phyloP scores from a whole-genome alignment of 1,140 invertebrate genomes.

The Frieseomelitta varia region DNA sequence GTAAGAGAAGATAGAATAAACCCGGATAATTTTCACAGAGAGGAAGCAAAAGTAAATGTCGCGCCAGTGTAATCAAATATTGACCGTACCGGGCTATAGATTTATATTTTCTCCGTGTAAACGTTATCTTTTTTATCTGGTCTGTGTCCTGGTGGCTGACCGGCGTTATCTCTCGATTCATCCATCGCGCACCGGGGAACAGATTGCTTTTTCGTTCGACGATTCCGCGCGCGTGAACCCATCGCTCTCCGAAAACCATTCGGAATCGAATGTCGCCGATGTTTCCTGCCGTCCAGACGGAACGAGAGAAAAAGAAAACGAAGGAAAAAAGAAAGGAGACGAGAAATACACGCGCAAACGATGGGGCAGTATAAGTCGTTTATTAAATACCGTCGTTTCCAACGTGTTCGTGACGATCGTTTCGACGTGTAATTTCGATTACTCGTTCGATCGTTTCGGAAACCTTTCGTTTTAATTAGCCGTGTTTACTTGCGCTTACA shows the following conservation, averaged over 20 bases:
- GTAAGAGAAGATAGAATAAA: background rate
- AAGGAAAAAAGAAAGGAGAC: background rate
- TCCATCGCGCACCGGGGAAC: background rate
- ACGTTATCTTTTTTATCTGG: background rate
- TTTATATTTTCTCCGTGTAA: conserved; percentile 9
- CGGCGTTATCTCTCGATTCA: background rate
- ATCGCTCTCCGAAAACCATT: background rate
- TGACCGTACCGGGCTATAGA: background rate
- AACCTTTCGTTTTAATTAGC: background rate
- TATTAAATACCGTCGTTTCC: background rate
- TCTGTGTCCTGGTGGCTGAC: background rate
- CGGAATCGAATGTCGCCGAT: background rate
- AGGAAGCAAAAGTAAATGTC: background rate
- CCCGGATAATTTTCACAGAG: conserved; percentile 1
- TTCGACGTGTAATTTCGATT: background rate
- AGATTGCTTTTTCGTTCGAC: conserved; percentile 2
- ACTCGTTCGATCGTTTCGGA: background rate
- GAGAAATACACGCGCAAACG: too few relatives aligned
- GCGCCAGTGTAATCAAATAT: conserved; percentile 12
- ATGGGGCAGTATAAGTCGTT: background rate
- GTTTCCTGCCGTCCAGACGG: too few relatives aligned
- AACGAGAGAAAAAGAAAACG: background rate
- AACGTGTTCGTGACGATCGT: too few relatives aligned
- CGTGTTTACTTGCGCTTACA: background rate
- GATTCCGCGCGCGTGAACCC: background rate